phyloP scores from a whole-genome alignment of 2,797 vertebrate species.

The Muscicapa comitata region DNA sequence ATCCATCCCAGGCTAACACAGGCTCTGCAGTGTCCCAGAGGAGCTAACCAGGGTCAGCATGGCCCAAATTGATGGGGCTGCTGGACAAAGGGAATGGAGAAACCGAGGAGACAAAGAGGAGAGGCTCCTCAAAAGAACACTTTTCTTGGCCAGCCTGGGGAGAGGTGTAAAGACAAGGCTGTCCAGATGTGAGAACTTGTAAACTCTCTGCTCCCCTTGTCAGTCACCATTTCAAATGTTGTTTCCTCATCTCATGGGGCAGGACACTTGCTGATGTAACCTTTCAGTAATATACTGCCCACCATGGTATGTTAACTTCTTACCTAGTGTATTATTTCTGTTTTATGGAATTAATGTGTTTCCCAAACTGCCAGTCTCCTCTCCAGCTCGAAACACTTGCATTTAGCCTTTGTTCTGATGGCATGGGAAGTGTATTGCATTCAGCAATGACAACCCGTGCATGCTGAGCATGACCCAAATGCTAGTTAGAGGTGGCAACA shows the following conservation, averaged over 20 bases:
- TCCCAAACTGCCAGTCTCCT: not conserved
- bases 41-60: not conserved
- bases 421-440: not conserved
- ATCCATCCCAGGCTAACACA: not conserved
- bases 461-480: not conserved
- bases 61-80: not conserved
- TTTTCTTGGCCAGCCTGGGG: not conserved
- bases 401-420: not conserved
- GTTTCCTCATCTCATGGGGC: not conserved
- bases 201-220: not conserved
- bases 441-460: not conserved
- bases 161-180: not conserved
- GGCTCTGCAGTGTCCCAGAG: not conserved
- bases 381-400: not conserved
- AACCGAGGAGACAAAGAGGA: not conserved
- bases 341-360: not conserved
- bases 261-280: not conserved
- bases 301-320: not conserved
- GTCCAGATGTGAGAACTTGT: not conserved
- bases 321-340: not conserved
- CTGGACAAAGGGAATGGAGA: not conserved
- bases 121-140: not conserved
- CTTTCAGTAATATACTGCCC: not conserved
- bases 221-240: not conserved
- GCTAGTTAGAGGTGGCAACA: constrained; percentile 19